Percentiles rank a stretch among this genome's conserved stretches.
These are phyloP conservation scores for Machaerirhynchus nigripectus DNA, from an alignment of 2,113 vertebrate species.

Conservation along the genomic window DNA sequence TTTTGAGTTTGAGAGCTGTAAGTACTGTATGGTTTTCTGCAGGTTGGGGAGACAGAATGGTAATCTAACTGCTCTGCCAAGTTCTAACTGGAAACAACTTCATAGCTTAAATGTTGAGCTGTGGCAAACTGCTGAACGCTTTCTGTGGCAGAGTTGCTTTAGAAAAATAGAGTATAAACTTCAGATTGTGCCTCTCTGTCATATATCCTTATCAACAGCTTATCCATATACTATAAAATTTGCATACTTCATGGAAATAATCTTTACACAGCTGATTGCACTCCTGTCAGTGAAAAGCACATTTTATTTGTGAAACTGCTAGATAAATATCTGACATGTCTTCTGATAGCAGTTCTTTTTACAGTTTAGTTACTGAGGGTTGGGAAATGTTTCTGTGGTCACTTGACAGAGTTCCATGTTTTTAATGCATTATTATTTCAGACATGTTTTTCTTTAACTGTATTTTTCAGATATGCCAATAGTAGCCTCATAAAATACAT, in stretches of 20 bases:
- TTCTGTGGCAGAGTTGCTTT: background rate
- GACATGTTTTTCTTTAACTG: slow-evolving; percentile 12
- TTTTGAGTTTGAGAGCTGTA: background rate
- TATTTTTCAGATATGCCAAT: slow-evolving; percentile 88
- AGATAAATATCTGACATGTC: background rate
- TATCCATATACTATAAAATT: background rate
- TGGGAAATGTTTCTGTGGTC: background rate
- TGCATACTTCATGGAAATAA: background rate
- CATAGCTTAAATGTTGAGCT: background rate
- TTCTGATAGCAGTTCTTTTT: background rate
- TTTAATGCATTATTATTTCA: background rate
- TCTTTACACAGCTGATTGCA: background rate
- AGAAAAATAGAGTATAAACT: background rate
- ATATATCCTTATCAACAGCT: background rate
- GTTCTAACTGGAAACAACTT: background rate
- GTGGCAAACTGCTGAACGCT: rapidly evolving
- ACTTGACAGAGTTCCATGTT: background rate
- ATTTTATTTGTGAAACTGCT: background rate
- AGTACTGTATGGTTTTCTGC: background rate
- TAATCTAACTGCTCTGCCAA: background rate
- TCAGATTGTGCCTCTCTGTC: background rate
- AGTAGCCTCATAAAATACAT: slow-evolving; percentile 99
- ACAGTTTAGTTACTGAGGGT: background rate
- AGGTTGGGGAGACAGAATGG: background rate
- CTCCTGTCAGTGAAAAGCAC: background rate